A percentile compares a stretch with the other conserved stretches of the same genome.
phyloP scores from a whole-genome alignment of 2,888 invertebrate species.

The Lasius platythorax region DNA sequence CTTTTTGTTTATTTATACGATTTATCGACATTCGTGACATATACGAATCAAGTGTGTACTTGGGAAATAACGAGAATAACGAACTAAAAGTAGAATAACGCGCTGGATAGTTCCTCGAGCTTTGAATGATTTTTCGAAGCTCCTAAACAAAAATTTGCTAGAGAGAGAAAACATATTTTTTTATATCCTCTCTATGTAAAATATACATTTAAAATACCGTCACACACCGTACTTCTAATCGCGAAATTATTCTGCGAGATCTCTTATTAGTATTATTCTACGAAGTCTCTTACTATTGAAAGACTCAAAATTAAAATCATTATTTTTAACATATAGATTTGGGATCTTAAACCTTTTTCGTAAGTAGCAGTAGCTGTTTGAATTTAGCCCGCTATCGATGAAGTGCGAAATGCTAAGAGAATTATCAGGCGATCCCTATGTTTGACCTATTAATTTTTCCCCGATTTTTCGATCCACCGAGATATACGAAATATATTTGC shows the following conservation, averaged over 20 bases:
- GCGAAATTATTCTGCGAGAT: background rate
- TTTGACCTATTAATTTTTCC: constrained; percentile 42
- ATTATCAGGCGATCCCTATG: constrained; percentile 32
- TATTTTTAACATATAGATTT: background rate
- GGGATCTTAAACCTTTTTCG: constrained; percentile 13
- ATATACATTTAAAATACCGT: background rate
- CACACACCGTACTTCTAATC: background rate
- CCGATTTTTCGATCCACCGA: constrained; percentile 15
- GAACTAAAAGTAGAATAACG: background rate
- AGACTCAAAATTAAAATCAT: background rate
- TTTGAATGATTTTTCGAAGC: background rate
- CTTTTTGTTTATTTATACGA: background rate
- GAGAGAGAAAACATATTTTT: background rate
- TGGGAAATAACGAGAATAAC: background rate
- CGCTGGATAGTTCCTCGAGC: background rate
- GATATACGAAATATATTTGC: constrained; percentile 44
- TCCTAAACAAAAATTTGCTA: background rate
- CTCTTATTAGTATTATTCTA: background rate
- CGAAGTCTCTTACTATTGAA: background rate
- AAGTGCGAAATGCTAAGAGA: constrained; percentile 18
- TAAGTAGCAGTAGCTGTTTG: constrained; percentile 11
- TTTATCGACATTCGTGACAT: background rate
- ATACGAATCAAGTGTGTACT: background rate
- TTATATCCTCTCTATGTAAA: background rate
- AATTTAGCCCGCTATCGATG: constrained; percentile 14